phyloP scores from a whole-genome alignment of 2,113 vertebrate species.

The Saccopteryx bilineata region DNA sequence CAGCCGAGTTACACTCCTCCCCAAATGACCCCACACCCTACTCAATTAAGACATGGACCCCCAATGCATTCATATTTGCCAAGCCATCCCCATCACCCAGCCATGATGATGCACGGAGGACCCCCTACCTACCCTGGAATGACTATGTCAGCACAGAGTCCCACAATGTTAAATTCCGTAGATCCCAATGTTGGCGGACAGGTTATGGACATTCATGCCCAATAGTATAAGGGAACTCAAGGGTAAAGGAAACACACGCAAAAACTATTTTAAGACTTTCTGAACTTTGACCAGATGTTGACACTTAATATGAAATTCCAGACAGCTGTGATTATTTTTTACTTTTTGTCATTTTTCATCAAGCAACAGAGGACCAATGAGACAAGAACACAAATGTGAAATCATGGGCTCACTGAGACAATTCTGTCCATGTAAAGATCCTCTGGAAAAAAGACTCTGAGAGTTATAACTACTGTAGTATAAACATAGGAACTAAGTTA shows the following conservation, averaged over 20 bases:
- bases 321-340: slow-evolving; percentile 99
- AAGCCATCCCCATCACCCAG: slow-evolving; percentile 93
- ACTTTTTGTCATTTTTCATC: slow-evolving; percentile 98
- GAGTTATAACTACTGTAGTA: slow-evolving; percentile 99
- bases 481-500: slow-evolving; percentile 99
- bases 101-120: slow-evolving; percentile 99
- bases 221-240: slow-evolving; percentile 96
- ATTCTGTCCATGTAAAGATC: slow-evolving; percentile 91
- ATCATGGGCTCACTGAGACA: slow-evolving; percentile 96
- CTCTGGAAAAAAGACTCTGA: slow-evolving; percentile 98
- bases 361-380: slow-evolving; percentile 98
- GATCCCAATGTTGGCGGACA: slow-evolving; percentile 95
- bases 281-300: slow-evolving; percentile 99
- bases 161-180: slow-evolving; percentile 94
- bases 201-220: slow-evolving; percentile 97
- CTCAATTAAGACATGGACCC: slow-evolving; percentile 95
- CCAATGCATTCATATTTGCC: slow-evolving; percentile 93
- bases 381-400: slow-evolving; percentile 98
- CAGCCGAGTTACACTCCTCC: slow-evolving; percentile 95
- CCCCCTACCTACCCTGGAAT: slow-evolving; percentile 95
- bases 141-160: slow-evolving; percentile 96
- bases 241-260: slow-evolving; percentile 90
- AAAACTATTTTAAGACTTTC: slow-evolving; percentile 96
- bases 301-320: slow-evolving; percentile 97
- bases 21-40: slow-evolving; percentile 95